Evolutionary conservation across 1,140 invertebrate genomes (phyloP), one percentile per base, ranked within the genome.

Genomic region (Zaprionus gabonicus): DNA sequence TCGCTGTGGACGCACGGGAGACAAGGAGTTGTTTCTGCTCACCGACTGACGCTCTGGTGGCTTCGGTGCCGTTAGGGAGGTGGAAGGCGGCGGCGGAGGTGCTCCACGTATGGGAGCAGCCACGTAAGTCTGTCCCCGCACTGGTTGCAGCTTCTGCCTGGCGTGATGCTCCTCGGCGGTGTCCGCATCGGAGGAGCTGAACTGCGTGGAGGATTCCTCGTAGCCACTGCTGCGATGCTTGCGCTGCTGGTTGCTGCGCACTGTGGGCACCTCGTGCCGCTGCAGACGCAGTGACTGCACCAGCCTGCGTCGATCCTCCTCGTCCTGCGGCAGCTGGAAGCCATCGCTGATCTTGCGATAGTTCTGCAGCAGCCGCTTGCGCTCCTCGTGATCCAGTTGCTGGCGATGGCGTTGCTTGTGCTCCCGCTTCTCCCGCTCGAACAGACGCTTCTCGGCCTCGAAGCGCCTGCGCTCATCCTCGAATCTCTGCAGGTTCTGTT

Each of bases 281-380:
- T 91, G 82, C n/a, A 92, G 60, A 0, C 90, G 78, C 62, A 92
- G 68, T 13, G 90, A 92, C 12, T 92, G 91, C 23, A 92, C 80
- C 15, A 92, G 65, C 1, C 91, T 87, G 0, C 86, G 81, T 1
- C 91, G 81, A 13, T 92, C 91, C 31, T 92, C 84, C 36, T 84
- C 85, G 38, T 92, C 91, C 57, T 87, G 76, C 0, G 91, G 91
- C 53, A 92, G 36, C 75, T 92, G 91, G 6, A 92, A 81, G 17
- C 91, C 68, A 62, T 92, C 91, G 68, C 91, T 92, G 13, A 92
- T 76, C 68, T 92, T 92, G n/a, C 91, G 80, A 59, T 92, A 92
- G 71, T 53, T 92, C 58, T 91, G 83, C 4, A 92, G 58, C 41
- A 93, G 53, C 0, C 90, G 80, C 23, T 91, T 92, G 1, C 91